These are phyloP conservation scores for Sphinx pinastri DNA, from an alignment of 2,888 invertebrate genomes.

Conservation along the genomic window DNA sequence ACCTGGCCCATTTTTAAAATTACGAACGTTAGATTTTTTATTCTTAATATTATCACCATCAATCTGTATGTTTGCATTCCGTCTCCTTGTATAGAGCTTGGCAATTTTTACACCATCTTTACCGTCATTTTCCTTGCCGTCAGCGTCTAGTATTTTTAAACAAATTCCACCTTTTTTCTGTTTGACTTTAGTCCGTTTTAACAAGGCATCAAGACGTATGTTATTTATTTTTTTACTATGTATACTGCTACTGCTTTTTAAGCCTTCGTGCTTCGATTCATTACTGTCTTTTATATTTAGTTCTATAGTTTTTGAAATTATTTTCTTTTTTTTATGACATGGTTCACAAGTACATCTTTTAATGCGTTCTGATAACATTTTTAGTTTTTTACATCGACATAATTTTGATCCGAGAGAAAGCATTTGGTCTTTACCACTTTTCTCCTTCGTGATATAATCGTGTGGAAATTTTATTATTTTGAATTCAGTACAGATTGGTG, in stretches of 20 bases:
- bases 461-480: conserved; percentile 1
- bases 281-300: neutral
- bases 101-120: neutral
- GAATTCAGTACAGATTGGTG: neutral
- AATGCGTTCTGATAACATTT: neutral
- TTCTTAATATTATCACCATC: neutral
- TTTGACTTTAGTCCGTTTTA: neutral
- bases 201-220: neutral
- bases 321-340: neutral
- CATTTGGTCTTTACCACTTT: neutral
- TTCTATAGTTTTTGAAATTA: neutral
- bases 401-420: neutral
- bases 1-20: neutral
- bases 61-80: neutral
- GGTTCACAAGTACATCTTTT: conserved; percentile 1
- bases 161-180: conserved; percentile 1
- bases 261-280: neutral
- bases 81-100: neutral
- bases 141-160: neutral
- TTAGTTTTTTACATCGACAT: neutral
- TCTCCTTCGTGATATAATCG: neutral
- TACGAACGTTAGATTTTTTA: neutral
- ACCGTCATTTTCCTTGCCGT: neutral
- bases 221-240: neutral
- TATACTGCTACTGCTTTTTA: neutral